A percentile compares a stretch with the other conserved stretches of the same genome.
phyloP scores from a whole-genome alignment of 2,797 vertebrate species.

The Etheostoma perlongum region DNA sequence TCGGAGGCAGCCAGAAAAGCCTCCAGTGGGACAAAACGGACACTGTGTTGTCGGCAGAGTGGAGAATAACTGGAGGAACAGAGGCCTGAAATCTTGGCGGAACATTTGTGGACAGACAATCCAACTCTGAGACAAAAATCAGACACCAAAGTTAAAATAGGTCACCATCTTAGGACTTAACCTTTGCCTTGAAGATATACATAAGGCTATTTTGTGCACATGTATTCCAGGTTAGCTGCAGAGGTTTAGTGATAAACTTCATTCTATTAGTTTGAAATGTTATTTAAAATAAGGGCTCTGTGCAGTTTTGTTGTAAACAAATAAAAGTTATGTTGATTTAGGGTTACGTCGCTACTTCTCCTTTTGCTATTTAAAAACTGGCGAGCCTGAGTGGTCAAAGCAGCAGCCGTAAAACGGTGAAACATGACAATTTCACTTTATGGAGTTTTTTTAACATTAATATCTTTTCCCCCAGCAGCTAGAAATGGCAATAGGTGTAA shows the following conservation, averaged over 20 bases:
- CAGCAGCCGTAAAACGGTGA: too few relatives aligned
- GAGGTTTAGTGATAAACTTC: constrained; percentile 2
- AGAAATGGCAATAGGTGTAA: too few relatives aligned
- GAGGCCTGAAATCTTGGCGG: constrained; percentile 49
- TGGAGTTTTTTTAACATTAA: too few relatives aligned
- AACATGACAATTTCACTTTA: too few relatives aligned
- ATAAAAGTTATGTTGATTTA: constrained; percentile 3
- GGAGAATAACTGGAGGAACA: constrained; percentile 49
- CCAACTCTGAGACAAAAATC: constrained; percentile 37
- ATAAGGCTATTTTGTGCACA: not conserved
- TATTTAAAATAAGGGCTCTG: not conserved
- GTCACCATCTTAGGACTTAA: constrained; percentile 10
- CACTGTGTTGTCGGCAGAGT: constrained; percentile 49
- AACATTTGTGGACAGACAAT: constrained; percentile 36
- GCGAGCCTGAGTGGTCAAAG: too few relatives aligned
- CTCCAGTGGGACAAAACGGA: constrained; percentile 54
- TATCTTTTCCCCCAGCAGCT: too few relatives aligned
- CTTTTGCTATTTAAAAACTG: too few relatives aligned
- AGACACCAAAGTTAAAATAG: constrained; percentile 34
- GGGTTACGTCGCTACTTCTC: too few relatives aligned
- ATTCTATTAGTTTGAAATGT: constrained; percentile 1
- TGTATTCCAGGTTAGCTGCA: not conserved
- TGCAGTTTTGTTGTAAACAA: not conserved
- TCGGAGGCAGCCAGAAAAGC: constrained; percentile 51
- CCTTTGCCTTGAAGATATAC: not conserved